Base-by-base conservation (phyloP, 2,113 vertebrate species). In the Indri indri region DNA sequence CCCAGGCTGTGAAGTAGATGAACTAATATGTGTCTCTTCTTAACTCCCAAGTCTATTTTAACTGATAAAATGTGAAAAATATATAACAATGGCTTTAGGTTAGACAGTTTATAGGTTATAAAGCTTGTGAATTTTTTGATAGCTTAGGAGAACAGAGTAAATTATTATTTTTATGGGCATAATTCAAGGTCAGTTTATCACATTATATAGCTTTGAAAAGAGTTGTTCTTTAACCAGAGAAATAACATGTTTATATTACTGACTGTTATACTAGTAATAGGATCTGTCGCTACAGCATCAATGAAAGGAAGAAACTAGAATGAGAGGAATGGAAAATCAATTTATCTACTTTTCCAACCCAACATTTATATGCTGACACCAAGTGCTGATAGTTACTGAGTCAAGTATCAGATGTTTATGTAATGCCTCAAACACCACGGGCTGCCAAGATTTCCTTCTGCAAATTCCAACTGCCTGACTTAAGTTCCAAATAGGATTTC, bases 381-480 rank as follows among this genome's bases (percentile, higher is more conserved):
- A 71, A 83, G 63, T 84, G 90, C 96, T 96, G 94, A 95, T 95
- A 97, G 98, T 95, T 97, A 95, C 81, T 95, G 97, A 98, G 95
- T 96, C 76, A 96, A 93, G 91, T 95, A 97, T 98, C 96, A 97
- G 94, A 94, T 97, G 96, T 97, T 98, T 98, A 96, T 96, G 74
- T 71, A 96, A 98, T 79, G 93, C 80, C 92, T 97, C 92, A 97
- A 96, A 93, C 90, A 96, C 93, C 94, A 76, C 77, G 52, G 88
- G 71, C 97, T 97, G 93, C 94, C 98, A 97, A 91, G 14, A 14
- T 73, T 8, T 8, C 70, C 76, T 94, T 82, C 96, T 98, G 92
- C 91, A 96, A 88, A 97, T 96, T 97, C 94, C 90, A 94, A 8
- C 77, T 94, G 94, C 68, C 95, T 97, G 95, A 94, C 83, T 96